Evolutionary conservation across 2,797 vertebrate species (phyloP), one percentile per base, ranked within the genome.

Genomic region (Threskiornis aethiopicus): DNA sequence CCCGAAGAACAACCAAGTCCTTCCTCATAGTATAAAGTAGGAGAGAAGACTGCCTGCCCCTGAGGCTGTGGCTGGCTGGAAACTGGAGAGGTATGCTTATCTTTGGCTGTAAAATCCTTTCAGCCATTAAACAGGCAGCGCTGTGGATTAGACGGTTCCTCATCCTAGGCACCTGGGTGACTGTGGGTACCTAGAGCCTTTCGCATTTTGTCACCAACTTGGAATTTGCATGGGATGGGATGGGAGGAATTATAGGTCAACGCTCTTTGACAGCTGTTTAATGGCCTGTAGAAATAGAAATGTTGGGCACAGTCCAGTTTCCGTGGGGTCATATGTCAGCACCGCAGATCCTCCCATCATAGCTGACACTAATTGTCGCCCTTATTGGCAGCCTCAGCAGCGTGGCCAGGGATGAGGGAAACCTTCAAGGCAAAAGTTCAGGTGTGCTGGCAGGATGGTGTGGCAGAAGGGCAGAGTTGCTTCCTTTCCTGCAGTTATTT

Each of bases 271-370:
- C 90, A 95, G 87, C 71, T 96, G 89, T 84, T 92, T 88, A 69
- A 89, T 84, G 88, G 87, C 87, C 76, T 65, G 51, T 86, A 87
- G 89, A 91, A 94, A 89, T 12, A 89, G 84, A 84, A 78, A 61
- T 31, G 35, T 39, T 96, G 82, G 87, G 57, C n/a, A 35, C 15
- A 16, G 46, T 78, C 94, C 95, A 95, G 76, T 91, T 96, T 90
- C 93, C 0, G 3, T 62, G 87, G 86, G 90, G 92, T 91, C 28
- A 12, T 78, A 8, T 84, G 54, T 91, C 92, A 86, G 54, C 81
- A 31, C 42, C 2, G 5, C 41, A 47, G 76, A 78, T 64, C 65
- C 71, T 93, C 46, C 65, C 78, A 11, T 94, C 79, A 33, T 54
- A 78, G 86, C 78, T 71, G 55, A 64, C 16, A 4, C 20, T 69